Evolutionary conservation across 1,140 invertebrate species (phyloP).

Genomic region (Nebria ingens): DNA sequence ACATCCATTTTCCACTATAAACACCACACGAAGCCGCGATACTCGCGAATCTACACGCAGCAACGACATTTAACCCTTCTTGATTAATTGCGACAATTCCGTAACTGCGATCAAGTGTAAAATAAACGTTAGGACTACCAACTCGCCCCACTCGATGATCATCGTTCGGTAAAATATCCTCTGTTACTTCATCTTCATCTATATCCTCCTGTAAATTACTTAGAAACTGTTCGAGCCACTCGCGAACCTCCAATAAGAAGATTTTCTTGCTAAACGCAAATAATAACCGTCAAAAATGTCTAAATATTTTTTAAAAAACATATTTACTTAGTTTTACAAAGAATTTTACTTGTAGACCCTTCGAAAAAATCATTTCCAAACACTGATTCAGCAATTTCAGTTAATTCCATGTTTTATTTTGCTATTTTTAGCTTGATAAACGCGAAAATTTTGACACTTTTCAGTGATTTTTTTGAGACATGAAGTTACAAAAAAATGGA

Average conservation of each 20-base stretch:
- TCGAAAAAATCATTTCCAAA: neutral
- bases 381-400: neutral
- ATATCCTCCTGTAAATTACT: neutral
- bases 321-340: neutral
- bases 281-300: too few relatives aligned
- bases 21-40: neutral
- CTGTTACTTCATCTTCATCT: neutral
- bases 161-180: neutral
- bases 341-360: neutral
- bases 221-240: neutral
- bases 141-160: neutral
- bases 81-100: neutral
- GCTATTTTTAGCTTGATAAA: too few relatives aligned
- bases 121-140: neutral
- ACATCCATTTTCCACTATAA: neutral
- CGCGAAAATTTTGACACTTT: too few relatives aligned
- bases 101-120: neutral
- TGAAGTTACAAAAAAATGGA: too few relatives aligned
- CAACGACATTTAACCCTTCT: neutral
- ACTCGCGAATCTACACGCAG: neutral
- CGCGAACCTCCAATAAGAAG: neutral
- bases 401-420: too few relatives aligned
- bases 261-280: neutral
- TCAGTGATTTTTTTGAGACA: too few relatives aligned
- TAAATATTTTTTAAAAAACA: slow-evolving; percentile 1